phyloP scores from a whole-genome alignment of 2,888 invertebrate genomes.

The Amiota communis region DNA sequence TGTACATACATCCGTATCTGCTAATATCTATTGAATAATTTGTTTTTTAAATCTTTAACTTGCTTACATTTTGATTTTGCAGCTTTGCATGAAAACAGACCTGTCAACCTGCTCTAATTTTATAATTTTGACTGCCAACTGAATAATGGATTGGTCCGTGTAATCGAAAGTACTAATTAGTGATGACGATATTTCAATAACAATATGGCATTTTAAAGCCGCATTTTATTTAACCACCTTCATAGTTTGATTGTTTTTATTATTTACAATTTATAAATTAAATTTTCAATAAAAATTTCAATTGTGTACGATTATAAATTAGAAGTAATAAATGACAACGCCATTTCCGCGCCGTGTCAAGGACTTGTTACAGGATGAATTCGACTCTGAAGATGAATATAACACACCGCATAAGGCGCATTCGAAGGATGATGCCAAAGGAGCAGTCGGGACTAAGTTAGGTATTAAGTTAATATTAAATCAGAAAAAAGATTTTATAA shows the following conservation, averaged over 20 bases:
- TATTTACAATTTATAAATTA: too few species aligned
- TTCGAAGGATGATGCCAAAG: constrained; percentile 26
- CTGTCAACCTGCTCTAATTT: not conserved
- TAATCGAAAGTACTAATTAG: too few species aligned
- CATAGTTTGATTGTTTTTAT: too few species aligned
- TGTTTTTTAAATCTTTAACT: constrained; percentile 5
- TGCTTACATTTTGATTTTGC: constrained; percentile 26
- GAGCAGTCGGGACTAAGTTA: constrained; percentile 4
- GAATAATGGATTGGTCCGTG: too few species aligned
- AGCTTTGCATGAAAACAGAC: not conserved
- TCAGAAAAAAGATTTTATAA: not conserved
- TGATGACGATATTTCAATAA: too few species aligned
- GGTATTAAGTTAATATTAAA: not conserved
- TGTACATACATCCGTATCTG: too few species aligned
- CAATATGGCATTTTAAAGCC: too few species aligned
- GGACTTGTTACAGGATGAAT: constrained; percentile 66
- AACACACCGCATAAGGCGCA: constrained; percentile 58
- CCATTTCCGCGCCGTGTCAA: constrained; percentile 67
- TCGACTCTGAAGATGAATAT: constrained; percentile 69
- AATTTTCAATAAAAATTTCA: too few species aligned
- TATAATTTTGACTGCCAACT: too few species aligned
- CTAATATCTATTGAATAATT: too few species aligned
- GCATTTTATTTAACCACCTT: too few species aligned
- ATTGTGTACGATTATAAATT: too few species aligned
- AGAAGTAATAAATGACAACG: constrained; percentile 52